phyloP scores from a whole-genome alignment of 2,888 invertebrate species.

The Dolichomitus sp. region DNA sequence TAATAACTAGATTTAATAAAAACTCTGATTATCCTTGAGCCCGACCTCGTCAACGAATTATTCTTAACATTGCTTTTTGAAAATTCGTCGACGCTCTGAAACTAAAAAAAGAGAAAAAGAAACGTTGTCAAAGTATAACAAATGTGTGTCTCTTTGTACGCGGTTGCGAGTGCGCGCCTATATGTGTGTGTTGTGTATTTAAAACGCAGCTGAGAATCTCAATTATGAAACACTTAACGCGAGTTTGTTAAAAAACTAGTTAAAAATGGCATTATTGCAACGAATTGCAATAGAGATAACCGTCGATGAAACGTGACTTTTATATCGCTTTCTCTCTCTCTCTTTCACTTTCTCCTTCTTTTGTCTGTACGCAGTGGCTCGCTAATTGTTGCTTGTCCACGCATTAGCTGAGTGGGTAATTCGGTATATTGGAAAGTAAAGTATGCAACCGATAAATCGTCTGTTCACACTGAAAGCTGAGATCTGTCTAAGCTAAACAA shows the following conservation, averaged over 20 bases:
- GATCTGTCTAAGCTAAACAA: neutral
- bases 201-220: conserved; percentile 63
- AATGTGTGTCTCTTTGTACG: conserved; percentile 58
- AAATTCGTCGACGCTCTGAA: conserved; percentile 45
- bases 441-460: conserved; percentile 45
- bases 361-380: conserved; percentile 67
- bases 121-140: conserved; percentile 49
- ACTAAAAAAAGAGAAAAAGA: conserved; percentile 42
- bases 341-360: conserved; percentile 22
- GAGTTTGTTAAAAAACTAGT: conserved; percentile 66
- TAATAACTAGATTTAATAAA: conserved; percentile 38
- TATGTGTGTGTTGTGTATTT: conserved; percentile 9
- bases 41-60: conserved; percentile 49
- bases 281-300: conserved; percentile 62
- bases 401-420: conserved; percentile 34
- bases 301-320: conserved; percentile 59
- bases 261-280: conserved; percentile 71
- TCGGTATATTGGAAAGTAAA: conserved; percentile 68
- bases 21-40: conserved; percentile 62
- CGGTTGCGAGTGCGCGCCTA: conserved; percentile 50
- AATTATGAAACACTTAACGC: conserved; percentile 61
- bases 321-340: conserved; percentile 40
- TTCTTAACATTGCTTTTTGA: conserved; percentile 36
- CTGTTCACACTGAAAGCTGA: conserved; percentile 37
- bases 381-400: conserved; percentile 54